These are phyloP conservation scores for Trogon melanurus DNA, from an alignment of 2,113 vertebrate genomes.

Conservation along the genomic window DNA sequence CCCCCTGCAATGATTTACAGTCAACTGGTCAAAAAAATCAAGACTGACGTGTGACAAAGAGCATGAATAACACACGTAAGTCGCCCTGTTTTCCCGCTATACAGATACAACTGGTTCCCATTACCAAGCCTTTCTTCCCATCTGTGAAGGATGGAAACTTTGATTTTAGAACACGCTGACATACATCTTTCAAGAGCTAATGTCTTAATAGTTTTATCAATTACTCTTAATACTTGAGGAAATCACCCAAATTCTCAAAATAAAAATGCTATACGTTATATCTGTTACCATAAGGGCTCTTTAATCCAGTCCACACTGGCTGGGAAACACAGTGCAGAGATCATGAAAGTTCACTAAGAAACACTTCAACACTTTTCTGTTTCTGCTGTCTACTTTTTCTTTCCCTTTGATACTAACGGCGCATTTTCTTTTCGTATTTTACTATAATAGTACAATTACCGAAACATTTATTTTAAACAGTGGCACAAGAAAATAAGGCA, in stretches of 20 bases:
- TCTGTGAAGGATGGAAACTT: background rate
- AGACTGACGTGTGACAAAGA: background rate
- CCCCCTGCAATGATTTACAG: background rate
- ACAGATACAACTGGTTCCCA: background rate
- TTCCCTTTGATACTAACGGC: background rate
- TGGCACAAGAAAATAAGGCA: background rate
- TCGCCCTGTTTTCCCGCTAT: background rate
- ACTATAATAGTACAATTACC: background rate
- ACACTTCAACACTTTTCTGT: background rate
- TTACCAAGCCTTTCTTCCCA: background rate
- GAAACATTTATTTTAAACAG: background rate
- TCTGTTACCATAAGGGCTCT: background rate
- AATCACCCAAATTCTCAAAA: background rate
- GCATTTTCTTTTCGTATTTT: background rate
- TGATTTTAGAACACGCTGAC: background rate
- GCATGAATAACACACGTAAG: background rate
- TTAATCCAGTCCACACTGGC: background rate
- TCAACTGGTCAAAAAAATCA: background rate
- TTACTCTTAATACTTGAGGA: background rate
- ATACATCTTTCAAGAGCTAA: background rate
- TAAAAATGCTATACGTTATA: background rate
- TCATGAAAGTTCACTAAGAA: background rate
- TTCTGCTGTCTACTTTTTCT: background rate
- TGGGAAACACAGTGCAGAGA: background rate
- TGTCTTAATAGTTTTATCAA: background rate